Base-by-base conservation (phyloP, 1,140 invertebrate genomes). In the fruit fly (Drosophila melanogaster) region DNA sequence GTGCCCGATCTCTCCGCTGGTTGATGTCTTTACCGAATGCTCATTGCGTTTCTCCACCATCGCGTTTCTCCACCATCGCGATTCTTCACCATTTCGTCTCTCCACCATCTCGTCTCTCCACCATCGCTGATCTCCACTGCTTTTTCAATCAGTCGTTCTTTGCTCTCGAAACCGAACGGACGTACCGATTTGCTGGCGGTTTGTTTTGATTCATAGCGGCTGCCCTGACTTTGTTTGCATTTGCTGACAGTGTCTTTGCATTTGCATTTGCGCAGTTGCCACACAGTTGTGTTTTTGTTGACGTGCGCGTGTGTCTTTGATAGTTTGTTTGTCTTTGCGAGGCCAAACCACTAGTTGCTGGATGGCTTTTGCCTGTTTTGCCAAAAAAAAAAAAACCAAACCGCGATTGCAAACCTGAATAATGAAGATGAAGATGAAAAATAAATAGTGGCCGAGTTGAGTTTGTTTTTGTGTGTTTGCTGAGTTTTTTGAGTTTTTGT, bases 401-500 rank as follows among this genome's bases (percentile, higher is more conserved):
- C 24, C 44, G 44, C 30, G 2, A 30, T 15, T 37, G 37, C 14
- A 24, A 24, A 17, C 17, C 10, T 33, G 33, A 41, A 41, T 41
- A 43, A 49, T 49, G 43, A 41, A 50, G 59, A 49, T 49, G 43
- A 40, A 19, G 30, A 14, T 6, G 35, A 35, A 64, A 67, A 46
- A 56, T 30, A 44, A 69, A 46, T 26, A n/a, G 24, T 33, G 35
- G 17, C 58, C n/a, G 22, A 8, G 4, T n/a, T 35, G 50, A 54
- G 56, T 71, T 61, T 76, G 64, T 75, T 64, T 75, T 60, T 49
- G 60, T 49, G 60, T 33, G 33, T 38, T 53, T 71, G n/a, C 50
- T 44, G 51, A 72, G 40, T 60, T 65, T 69, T 33, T 35, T 51
- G 49, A 61, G 38, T 77, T 79, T 54, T 59, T 74, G 64, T 87